Base-by-base conservation (phyloP, 1,140 invertebrate genomes). In the Panulirus ornatus region DNA sequence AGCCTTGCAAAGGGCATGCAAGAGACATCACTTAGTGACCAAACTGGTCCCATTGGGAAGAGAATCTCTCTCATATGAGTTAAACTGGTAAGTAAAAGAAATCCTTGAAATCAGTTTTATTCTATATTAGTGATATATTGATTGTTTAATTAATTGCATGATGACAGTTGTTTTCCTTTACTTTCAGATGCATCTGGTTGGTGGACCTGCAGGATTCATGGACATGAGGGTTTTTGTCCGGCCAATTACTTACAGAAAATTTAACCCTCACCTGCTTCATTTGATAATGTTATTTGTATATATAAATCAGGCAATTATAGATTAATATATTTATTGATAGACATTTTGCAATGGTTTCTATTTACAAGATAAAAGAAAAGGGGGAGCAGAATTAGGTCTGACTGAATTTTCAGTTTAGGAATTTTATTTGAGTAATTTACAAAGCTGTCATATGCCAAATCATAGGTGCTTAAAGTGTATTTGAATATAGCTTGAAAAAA, bases 111-210 rank as follows among this genome's bases (percentile, higher is more conserved):
- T n/a, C n/a, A n/a, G n/a, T n/a, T n/a, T n/a, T n/a, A n/a, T n/a
- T n/a, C n/a, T n/a, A n/a, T n/a, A n/a, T n/a, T n/a, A n/a, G n/a
- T n/a, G n/a, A n/a, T n/a, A n/a, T n/a, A n/a, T n/a, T n/a, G n/a
- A n/a, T n/a, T n/a, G n/a, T n/a, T n/a, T n/a, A n/a, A n/a, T n/a
- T n/a, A n/a, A n/a, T n/a, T n/a, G n/a, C n/a, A n/a, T n/a, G n/a
- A n/a, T n/a, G n/a, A n/a, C n/a, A n/a, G n/a, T n/a, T n/a, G n/a
- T n/a, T n/a, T n/a, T 58, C 47, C 63, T 75, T 44, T 76, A 30
- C n/a, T 86, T 95, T 84, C 93, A 96, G 96, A 97, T 93, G 94
- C 95, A 63, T 95, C 95, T 36, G 96, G 96, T 27, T 97, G 96
- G 96, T 97, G 96, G 96, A 94, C 94, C 76, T 96, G 96, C 70